Percentiles rank a stretch among this genome's conserved stretches.
Evolutionary conservation across 2,888 invertebrate genomes (phyloP).

Genomic region (Acleris cristana): DNA sequence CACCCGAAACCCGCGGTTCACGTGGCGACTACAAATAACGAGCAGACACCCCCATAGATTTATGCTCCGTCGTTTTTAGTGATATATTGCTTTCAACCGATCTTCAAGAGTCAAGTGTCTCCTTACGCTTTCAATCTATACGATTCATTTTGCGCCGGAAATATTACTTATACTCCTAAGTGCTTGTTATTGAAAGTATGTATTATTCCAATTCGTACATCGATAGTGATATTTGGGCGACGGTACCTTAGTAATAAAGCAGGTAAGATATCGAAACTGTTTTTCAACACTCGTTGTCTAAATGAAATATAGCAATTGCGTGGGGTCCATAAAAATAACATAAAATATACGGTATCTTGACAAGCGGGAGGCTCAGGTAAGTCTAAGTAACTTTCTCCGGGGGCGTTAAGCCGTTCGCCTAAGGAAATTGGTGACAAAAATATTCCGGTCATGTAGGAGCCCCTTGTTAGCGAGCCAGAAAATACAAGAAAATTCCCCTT

Average conservation of each 20-base stretch:
- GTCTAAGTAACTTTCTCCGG: slow-evolving; percentile 72
- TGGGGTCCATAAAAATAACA: slow-evolving; percentile 53
- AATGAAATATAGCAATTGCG: slow-evolving; percentile 56
- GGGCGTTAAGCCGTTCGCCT: slow-evolving; percentile 71
- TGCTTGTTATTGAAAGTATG: slow-evolving; percentile 27
- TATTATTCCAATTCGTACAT: slow-evolving; percentile 10
- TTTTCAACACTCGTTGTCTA: slow-evolving; percentile 49
- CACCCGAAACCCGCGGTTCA: slow-evolving; percentile 80
- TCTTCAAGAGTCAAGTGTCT: slow-evolving; percentile 68
- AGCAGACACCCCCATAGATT: slow-evolving; percentile 78
- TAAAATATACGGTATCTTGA: slow-evolving; percentile 64
- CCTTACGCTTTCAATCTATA: slow-evolving; percentile 53
- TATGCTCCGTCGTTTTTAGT: slow-evolving; percentile 81
- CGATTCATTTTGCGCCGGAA: slow-evolving; percentile 18
- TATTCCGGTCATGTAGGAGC: slow-evolving; percentile 79
- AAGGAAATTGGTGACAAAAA: slow-evolving; percentile 78
- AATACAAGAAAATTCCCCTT: slow-evolving; percentile 69
- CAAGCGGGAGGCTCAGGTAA: slow-evolving; percentile 67
- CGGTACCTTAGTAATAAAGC: slow-evolving; percentile 20
- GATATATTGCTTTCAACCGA: slow-evolving; percentile 70
- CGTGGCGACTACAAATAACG: slow-evolving; percentile 83
- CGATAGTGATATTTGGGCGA: slow-evolving; percentile 2
- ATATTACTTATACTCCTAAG: slow-evolving; percentile 10
- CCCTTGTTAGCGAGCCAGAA: slow-evolving; percentile 75
- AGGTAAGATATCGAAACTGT: slow-evolving; percentile 47